phyloP scores from a whole-genome alignment of 2,113 vertebrate species.

The Oreochromis niloticus region DNA sequence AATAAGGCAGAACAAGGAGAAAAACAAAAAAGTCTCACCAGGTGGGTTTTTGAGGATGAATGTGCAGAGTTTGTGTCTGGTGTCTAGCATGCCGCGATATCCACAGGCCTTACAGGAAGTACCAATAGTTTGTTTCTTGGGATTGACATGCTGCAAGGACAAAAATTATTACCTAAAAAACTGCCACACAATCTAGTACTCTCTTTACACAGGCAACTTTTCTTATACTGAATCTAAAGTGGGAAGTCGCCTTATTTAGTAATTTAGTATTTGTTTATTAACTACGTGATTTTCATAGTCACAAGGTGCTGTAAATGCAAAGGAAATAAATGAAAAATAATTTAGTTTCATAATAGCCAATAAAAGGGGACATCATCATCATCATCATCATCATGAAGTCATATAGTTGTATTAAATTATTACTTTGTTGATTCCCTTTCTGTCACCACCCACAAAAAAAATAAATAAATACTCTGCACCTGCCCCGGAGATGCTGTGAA shows the following conservation, averaged over 20 bases:
- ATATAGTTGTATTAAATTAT: background rate
- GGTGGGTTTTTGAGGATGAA: constrained; percentile 99
- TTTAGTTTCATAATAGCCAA: rapidly evolving
- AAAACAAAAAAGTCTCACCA: constrained; percentile 71
- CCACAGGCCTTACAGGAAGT: constrained; percentile 99
- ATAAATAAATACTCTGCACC: background rate
- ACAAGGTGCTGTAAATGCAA: background rate
- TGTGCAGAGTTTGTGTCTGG: constrained; percentile 98
- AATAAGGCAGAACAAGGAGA: too few relatives aligned
- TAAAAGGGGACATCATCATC: background rate
- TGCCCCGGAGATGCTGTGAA: rapidly evolving
- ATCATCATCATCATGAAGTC: rapidly evolving
- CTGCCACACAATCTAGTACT: background rate
- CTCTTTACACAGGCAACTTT: background rate
- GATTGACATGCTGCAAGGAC: constrained; percentile 87
- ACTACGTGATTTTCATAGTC: rapidly evolving
- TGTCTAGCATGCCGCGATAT: constrained; percentile 97
- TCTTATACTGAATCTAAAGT: background rate
- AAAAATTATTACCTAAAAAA: background rate
- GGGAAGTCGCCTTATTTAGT: background rate
- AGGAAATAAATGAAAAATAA: background rate
- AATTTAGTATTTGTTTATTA: background rate
- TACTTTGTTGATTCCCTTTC: background rate
- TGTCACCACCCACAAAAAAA: background rate
- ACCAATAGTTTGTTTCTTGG: constrained; percentile 99